phyloP scores from a whole-genome alignment of 2,888 invertebrate genomes.

The Microctonus aethiopoides region DNA sequence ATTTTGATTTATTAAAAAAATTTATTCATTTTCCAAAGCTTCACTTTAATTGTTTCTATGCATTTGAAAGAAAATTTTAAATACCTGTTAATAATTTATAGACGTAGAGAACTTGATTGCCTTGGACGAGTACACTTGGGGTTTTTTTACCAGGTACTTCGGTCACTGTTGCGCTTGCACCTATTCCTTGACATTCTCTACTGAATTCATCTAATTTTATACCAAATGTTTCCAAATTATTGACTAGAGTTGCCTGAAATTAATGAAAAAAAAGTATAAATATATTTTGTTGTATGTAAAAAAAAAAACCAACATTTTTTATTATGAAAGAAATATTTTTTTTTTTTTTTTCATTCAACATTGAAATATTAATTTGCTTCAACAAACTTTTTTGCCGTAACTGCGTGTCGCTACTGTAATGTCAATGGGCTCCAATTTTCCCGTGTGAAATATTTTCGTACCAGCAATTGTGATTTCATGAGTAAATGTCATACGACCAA shows the following conservation, averaged over 20 bases:
- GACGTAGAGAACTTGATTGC: conserved; percentile 82
- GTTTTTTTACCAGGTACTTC: conserved; percentile 78
- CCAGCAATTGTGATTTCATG: conserved; percentile 74
- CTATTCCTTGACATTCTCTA: conserved; percentile 86
- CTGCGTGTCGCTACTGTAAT: conserved; percentile 82
- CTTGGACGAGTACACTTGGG: conserved; percentile 88
- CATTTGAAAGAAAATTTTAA: neutral
- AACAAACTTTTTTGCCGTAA: conserved; percentile 85
- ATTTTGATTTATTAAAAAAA: conserved; percentile 36
- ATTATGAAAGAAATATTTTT: neutral
- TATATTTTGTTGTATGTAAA: neutral
- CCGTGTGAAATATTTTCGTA: conserved; percentile 71
- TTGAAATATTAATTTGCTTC: conserved; percentile 11
- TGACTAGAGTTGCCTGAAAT: conserved; percentile 84
- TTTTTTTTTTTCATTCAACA: neutral
- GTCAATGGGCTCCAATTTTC: conserved; percentile 81
- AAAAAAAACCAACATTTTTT: neutral
- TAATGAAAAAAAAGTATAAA: neutral
- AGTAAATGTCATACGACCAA: conserved; percentile 78
- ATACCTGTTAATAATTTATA: conserved; percentile 70
- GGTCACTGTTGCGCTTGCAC: conserved; percentile 86
- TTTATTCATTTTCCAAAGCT: neutral
- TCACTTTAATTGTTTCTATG: neutral
- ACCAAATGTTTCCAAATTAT: conserved; percentile 89
- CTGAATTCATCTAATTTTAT: conserved; percentile 83